Evolutionary conservation across 2,113 vertebrate genomes (phyloP).

Genomic region (Hepsetus odoe): DNA sequence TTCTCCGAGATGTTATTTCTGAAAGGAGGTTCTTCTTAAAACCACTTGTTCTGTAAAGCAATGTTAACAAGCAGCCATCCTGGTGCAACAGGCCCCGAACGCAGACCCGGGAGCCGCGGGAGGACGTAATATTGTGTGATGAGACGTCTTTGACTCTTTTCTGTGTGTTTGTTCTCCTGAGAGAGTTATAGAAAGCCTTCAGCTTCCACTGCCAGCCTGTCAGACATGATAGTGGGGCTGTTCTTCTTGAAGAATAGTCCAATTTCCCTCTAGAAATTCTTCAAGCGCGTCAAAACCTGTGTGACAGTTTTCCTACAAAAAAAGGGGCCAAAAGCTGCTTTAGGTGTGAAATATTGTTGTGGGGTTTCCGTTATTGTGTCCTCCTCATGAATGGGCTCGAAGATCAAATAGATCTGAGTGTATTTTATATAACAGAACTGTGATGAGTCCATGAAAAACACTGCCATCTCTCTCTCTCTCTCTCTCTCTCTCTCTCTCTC

Average conservation of each 20-base stretch:
- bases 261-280: background rate
- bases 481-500: background rate
- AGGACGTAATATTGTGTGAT: background rate
- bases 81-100: background rate
- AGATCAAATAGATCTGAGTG: background rate
- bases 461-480: slow-evolving; percentile 41
- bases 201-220: background rate
- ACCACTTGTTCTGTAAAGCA: background rate
- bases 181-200: background rate
- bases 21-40: background rate
- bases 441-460: slow-evolving; percentile 55
- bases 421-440: background rate
- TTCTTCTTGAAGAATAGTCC: background rate
- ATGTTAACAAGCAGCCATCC: background rate
- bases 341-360: background rate
- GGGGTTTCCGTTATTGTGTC: background rate
- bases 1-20: background rate
- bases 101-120: background rate
- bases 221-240: slow-evolving; percentile 8
- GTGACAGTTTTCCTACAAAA: background rate
- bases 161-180: background rate
- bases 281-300: background rate
- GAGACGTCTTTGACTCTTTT: background rate
- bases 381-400: background rate
- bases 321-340: background rate